These are phyloP conservation scores for Clamator glandarius DNA, from an alignment of 2,797 vertebrate species.

Conservation along the genomic window DNA sequence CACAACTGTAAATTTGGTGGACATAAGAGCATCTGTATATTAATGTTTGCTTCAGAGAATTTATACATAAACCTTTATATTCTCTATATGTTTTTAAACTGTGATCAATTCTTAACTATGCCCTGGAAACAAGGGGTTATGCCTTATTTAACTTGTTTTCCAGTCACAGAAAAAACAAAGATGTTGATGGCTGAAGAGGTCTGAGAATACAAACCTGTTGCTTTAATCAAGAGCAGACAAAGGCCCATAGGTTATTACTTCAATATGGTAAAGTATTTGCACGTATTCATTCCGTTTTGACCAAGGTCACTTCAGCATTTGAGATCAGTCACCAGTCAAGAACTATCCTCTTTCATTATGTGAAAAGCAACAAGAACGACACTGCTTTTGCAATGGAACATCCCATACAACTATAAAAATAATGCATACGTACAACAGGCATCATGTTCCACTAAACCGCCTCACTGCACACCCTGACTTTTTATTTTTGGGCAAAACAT, in stretches of 20 bases:
- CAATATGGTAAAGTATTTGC: neutral
- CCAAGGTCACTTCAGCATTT: neutral
- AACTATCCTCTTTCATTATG: neutral
- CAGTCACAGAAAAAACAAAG: neutral
- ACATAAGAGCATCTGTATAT: neutral
- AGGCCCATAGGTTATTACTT: neutral
- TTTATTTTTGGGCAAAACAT: neutral
- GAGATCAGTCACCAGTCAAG: neutral
- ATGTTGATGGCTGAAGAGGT: neutral
- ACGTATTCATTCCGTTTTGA: neutral
- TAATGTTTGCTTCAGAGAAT: neutral
- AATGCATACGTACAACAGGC: neutral
- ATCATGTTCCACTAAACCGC: neutral
- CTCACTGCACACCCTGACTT: neutral
- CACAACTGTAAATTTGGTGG: neutral
- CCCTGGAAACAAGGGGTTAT: neutral
- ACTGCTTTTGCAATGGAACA: neutral
- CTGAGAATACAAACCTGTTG: neutral
- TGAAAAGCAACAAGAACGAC: neutral
- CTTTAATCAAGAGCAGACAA: constrained; percentile 4
- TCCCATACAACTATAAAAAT: neutral
- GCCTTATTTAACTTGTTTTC: neutral
- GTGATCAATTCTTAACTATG: neutral
- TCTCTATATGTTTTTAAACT: neutral
- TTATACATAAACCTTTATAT: neutral